Evolutionary conservation across 2,113 vertebrate species (phyloP).

Genomic region (Strix aluco): DNA sequence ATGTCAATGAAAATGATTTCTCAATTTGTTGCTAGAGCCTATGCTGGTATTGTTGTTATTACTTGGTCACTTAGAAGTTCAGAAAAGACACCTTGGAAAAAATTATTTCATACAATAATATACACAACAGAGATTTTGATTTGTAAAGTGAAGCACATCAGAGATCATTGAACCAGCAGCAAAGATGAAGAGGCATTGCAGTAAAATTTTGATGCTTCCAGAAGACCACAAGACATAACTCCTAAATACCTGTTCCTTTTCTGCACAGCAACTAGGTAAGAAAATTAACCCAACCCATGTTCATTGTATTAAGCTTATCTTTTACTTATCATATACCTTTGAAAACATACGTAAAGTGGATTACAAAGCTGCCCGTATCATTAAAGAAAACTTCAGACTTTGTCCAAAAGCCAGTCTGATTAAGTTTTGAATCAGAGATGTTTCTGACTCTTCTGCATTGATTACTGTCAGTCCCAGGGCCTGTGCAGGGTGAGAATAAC

Average conservation of each 20-base stretch:
- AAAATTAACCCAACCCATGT: not conserved
- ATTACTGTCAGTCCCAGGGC: not conserved
- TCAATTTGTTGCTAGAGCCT: not conserved
- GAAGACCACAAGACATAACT: not conserved
- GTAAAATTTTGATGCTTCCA: not conserved
- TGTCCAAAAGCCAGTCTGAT: not conserved
- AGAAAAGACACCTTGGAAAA: not conserved
- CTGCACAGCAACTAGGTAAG: not conserved
- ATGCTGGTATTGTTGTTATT: not conserved
- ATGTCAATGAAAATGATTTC: not conserved
- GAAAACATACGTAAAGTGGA: not conserved
- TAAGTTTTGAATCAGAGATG: not conserved
- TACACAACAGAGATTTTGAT: not conserved
- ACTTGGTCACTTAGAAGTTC: not conserved
- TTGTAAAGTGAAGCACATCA: not conserved
- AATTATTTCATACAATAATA: not conserved
- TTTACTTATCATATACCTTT: not conserved
- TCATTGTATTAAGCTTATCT: not conserved
- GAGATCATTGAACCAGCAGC: not conserved
- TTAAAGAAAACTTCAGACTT: not conserved
- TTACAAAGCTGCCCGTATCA: not conserved
- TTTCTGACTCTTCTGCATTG: not conserved
- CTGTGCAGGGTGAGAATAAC: not conserved
- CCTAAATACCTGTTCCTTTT: not conserved
- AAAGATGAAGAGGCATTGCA: not conserved